These are phyloP conservation scores for Pseudomugil tenellus DNA, from an alignment of 2,797 vertebrate species.

Conservation along the genomic window DNA sequence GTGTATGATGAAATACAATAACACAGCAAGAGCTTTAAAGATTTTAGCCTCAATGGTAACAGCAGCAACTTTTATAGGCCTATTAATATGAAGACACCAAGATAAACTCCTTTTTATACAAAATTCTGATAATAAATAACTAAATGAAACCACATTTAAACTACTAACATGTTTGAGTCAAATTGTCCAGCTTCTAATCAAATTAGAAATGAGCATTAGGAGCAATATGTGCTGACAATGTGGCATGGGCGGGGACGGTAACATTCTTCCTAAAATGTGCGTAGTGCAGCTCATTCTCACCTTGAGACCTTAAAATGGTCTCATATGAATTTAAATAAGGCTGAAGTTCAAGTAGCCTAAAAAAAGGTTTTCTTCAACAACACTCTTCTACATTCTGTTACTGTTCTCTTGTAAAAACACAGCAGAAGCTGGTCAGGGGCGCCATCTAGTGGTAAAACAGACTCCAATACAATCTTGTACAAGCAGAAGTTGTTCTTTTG, in stretches of 20 bases:
- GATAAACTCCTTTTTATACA: neutral
- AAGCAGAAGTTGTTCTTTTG: neutral
- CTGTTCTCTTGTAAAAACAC: neutral
- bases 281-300: constrained; percentile 16
- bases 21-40: neutral
- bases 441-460: constrained; percentile 57
- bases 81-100: too few relatives aligned
- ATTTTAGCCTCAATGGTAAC: neutral
- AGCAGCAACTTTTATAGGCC: neutral
- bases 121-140: neutral
- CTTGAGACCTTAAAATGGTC: neutral
- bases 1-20: neutral
- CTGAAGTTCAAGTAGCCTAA: neutral
- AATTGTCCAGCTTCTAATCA: neutral
- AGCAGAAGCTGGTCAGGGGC: constrained; percentile 13
- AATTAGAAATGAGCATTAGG: neutral
- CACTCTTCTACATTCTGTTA: constrained; percentile 6
- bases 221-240: neutral
- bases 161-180: neutral
- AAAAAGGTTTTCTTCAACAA: neutral
- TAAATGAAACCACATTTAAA: neutral
- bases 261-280: constrained; percentile 23
- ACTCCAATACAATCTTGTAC: neutral
- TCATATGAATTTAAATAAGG: neutral
- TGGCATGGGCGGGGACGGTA: constrained; percentile 4